Conservation (phyloP, 2,113 vertebrate species). For the Catharus fuscescens region DNA sequence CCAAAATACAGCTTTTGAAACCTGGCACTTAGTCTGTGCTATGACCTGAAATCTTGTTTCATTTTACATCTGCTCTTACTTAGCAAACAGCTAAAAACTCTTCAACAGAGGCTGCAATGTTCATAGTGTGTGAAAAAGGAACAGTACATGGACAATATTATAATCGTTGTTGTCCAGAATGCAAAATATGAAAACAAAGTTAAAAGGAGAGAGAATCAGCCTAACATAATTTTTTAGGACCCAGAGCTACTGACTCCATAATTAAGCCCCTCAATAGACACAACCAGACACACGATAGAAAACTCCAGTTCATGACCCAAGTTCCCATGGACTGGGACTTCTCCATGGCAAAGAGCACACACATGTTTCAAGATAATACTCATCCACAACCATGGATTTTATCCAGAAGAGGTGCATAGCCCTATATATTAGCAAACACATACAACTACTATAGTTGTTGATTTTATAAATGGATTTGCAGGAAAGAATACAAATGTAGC, state of each 20-base stretch:
- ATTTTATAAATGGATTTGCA: neutral
- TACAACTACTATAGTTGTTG: neutral
- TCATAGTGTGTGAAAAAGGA: neutral
- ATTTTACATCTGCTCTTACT: neutral
- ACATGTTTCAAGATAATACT: accelerated
- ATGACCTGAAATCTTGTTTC: neutral
- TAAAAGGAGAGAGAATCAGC: neutral
- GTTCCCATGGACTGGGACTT: neutral
- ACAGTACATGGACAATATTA: neutral
- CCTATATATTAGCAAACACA: neutral
- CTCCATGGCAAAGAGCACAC: neutral
- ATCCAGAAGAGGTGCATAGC: neutral
- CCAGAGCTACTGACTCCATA: neutral
- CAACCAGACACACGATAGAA: neutral
- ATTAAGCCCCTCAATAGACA: neutral
- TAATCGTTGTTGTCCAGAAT: neutral
- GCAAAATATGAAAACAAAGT: neutral
- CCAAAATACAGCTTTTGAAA: neutral
- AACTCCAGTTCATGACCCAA: neutral
- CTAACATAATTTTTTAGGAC: neutral
- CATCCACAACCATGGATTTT: neutral
- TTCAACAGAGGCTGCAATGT: neutral
- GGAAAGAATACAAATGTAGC: neutral
- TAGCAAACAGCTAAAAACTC: neutral
- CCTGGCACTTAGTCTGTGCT: neutral